Percentiles rank a stretch among this genome's conserved stretches.
Evolutionary conservation across 2,113 vertebrate species (phyloP).

Genomic region (Sclerurus mexicanus): DNA sequence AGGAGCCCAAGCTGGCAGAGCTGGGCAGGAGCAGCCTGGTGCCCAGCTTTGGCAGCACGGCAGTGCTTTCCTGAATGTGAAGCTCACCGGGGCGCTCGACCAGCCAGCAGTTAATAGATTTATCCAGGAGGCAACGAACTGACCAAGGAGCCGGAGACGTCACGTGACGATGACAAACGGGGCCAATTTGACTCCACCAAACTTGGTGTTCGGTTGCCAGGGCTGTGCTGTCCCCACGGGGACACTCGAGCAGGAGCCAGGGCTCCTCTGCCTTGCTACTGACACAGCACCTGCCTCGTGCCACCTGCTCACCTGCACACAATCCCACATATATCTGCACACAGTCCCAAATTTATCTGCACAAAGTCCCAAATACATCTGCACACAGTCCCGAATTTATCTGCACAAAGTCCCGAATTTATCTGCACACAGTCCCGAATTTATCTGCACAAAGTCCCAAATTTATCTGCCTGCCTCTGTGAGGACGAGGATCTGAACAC

Average conservation of each 20-base stretch:
- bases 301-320: background rate
- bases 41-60: background rate
- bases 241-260: background rate
- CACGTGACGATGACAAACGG: background rate
- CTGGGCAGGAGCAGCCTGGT: background rate
- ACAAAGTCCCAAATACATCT: too few relatives aligned
- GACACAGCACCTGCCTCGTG: background rate
- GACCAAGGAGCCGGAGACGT: background rate
- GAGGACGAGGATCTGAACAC: fast-evolving
- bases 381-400: too few relatives aligned
- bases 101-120: background rate
- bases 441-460: too few relatives aligned
- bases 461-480: background rate
- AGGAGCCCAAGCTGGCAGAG: background rate
- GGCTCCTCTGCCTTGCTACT: background rate
- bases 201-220: background rate
- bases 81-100: background rate
- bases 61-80: fast-evolving
- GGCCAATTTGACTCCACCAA: background rate
- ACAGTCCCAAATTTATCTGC: too few relatives aligned
- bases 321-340: too few relatives aligned
- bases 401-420: background rate
- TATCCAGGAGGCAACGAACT: background rate
- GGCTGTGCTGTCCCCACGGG: background rate
- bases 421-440: too few relatives aligned